Base-by-base conservation (phyloP, 2,888 invertebrate species). In the Phytoseiulus persimilis region DNA sequence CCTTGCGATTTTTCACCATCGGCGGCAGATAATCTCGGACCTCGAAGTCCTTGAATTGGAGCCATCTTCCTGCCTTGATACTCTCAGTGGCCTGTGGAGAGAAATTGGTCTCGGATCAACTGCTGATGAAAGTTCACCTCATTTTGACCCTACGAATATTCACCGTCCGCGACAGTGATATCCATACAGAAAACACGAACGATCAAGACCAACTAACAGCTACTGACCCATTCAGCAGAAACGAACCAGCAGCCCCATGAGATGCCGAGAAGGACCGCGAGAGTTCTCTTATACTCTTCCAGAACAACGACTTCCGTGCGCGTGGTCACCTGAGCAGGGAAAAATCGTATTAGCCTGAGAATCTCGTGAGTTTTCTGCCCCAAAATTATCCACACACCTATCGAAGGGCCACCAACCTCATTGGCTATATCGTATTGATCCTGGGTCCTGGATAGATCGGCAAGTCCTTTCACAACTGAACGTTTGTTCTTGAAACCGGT, bases 181-280 rank as follows among this genome's bases (percentile, higher is more conserved):
- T n/a, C n/a, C n/a, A n/a, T n/a, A n/a, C n/a, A n/a, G n/a, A n/a
- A n/a, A n/a, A n/a, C n/a, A n/a, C n/a, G n/a, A n/a, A n/a, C n/a
- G n/a, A n/a, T n/a, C n/a, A n/a, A n/a, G n/a, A n/a, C n/a, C n/a
- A n/a, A n/a, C n/a, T n/a, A n/a, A n/a, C n/a, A n/a, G n/a, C n/a
- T n/a, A n/a, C n/a, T 87, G n/a, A 87, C 87, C 87, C 87, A 87
- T 87, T 33, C 31, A 3, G 33, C n/a, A n/a, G 32, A 33, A 33
- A 87, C 87, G 33, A 87, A 87, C 87, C 87, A 87, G 18, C 87
- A 87, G 31, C 87, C 87, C 87, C 87, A 87, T n/a, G 39, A 33
- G 11, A 87, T 87, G 32, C 87, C 87, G n/a, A 87, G 32, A 28
- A 87, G 87, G 33, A 87, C 87, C 5, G 87, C 32, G 3, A 87